A percentile compares a stretch with the other conserved stretches of the same genome.
These are phyloP conservation scores for Lamproptera curius DNA, from an alignment of 2,888 invertebrate genomes.

Conservation along the genomic window DNA sequence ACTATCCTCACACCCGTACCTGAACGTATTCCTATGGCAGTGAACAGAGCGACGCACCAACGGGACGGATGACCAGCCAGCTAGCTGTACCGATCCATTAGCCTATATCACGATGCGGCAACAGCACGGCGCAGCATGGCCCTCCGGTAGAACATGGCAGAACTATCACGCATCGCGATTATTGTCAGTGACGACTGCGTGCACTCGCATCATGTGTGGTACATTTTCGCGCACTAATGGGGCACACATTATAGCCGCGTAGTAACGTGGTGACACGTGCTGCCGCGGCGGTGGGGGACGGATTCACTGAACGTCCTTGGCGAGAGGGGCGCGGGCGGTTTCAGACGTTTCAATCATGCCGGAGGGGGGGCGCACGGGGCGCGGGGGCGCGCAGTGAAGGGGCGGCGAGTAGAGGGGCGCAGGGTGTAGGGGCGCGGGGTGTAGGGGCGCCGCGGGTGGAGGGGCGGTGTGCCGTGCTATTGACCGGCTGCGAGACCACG, in stretches of 20 bases:
- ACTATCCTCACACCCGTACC: too few species aligned
- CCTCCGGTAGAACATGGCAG: slow-evolving; percentile 51
- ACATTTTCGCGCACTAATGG: slow-evolving; percentile 72
- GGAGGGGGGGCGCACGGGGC: slow-evolving; percentile 55
- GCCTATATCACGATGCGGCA: slow-evolving; percentile 71
- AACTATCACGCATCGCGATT: slow-evolving; percentile 69
- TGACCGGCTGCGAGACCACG: slow-evolving; percentile 76
- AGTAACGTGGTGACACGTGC: slow-evolving; percentile 76
- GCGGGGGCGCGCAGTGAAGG: slow-evolving; percentile 39
- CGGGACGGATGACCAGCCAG: slow-evolving; percentile 62
- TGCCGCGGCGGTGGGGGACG: slow-evolving; percentile 77
- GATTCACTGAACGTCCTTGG: slow-evolving; percentile 79
- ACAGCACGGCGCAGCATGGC: slow-evolving; percentile 50
- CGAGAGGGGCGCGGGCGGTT: slow-evolving; percentile 77
- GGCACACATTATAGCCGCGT: slow-evolving; percentile 76
- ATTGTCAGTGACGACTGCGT: slow-evolving; percentile 69
- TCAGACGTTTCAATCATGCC: slow-evolving; percentile 79
- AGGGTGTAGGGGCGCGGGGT: slow-evolving; percentile 38
- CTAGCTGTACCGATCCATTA: slow-evolving; percentile 60
- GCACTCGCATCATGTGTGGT: slow-evolving; percentile 75
- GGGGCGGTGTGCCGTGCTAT: slow-evolving; percentile 68
- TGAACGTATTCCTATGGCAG: slow-evolving; percentile 53
- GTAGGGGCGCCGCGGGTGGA: slow-evolving; percentile 43
- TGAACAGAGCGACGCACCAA: slow-evolving; percentile 57
- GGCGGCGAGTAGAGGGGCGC: slow-evolving; percentile 56